phyloP scores from a whole-genome alignment of 2,797 vertebrate species.

The Psittacula derbiana region DNA sequence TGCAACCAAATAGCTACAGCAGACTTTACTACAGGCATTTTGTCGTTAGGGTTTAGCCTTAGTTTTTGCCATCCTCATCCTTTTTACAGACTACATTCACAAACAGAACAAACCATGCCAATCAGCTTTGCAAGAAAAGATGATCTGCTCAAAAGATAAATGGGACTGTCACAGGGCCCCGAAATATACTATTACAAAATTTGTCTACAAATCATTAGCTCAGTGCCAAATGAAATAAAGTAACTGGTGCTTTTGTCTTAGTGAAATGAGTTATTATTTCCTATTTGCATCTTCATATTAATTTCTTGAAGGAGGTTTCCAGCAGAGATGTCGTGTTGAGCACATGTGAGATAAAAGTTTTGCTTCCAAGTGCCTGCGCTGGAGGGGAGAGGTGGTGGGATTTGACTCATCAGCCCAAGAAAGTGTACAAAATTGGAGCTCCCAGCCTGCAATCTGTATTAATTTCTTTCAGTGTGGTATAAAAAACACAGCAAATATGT shows the following conservation, averaged over 20 bases:
- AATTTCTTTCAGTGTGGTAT: constrained; percentile 1
- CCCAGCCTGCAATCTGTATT: constrained; percentile 1
- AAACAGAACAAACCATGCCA: background rate
- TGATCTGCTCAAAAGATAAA: background rate
- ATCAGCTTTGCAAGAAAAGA: background rate
- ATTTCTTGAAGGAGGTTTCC: background rate
- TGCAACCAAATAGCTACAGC: background rate
- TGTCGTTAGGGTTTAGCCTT: background rate
- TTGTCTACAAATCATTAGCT: background rate
- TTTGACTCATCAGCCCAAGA: background rate
- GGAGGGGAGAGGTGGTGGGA: background rate
- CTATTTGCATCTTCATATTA: background rate
- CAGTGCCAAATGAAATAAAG: background rate
- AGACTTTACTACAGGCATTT: background rate
- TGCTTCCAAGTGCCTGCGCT: background rate
- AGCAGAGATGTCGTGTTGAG: background rate
- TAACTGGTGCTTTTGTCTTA: background rate
- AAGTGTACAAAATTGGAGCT: background rate
- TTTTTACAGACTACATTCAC: background rate
- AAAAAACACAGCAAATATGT: constrained; percentile 9
- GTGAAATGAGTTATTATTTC: background rate
- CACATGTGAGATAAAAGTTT: background rate
- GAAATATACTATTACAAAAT: background rate
- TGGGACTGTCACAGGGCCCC: background rate
- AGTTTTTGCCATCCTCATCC: background rate